A percentile compares a stretch with the other conserved stretches of the same genome.
These are phyloP conservation scores for Aplochiton taeniatus DNA, from an alignment of 2,797 vertebrate species.

Conservation along the genomic window DNA sequence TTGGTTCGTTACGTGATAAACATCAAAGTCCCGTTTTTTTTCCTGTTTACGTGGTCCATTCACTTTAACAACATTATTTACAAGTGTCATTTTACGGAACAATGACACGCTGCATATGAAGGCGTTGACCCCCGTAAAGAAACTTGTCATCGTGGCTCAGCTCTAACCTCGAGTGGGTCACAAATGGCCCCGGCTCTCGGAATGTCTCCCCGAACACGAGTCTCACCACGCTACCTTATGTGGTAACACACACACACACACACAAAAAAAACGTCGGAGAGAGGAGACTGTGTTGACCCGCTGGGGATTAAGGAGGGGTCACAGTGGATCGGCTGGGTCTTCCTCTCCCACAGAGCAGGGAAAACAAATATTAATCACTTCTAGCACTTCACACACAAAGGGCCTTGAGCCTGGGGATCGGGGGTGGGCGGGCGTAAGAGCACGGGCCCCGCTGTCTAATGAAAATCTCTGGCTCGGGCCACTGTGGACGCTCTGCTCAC, in stretches of 20 bases:
- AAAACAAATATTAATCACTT: conserved; percentile 84
- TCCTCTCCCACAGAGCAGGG: conserved; percentile 73
- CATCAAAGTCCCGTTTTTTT: neutral
- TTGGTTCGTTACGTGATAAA: neutral
- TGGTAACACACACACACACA: conserved; percentile 25
- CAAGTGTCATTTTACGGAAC: conserved; percentile 23
- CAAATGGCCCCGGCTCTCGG: conserved; percentile 22
- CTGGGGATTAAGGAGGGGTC: conserved; percentile 68
- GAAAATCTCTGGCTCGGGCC: conserved; percentile 46
- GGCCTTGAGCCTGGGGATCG: conserved; percentile 40
- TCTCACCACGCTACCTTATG: conserved; percentile 7
- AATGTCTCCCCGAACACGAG: conserved; percentile 14
- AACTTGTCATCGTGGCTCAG: conserved; percentile 34
- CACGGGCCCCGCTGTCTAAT: conserved; percentile 53
- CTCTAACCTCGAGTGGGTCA: conserved; percentile 29
- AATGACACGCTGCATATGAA: conserved; percentile 30
- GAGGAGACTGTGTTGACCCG: conserved; percentile 40
- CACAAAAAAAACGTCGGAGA: neutral
- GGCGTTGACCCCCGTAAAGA: conserved; percentile 31
- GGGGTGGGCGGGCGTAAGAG: conserved; percentile 47
- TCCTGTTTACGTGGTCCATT: conserved; percentile 9
- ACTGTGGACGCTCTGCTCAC: conserved; percentile 18
- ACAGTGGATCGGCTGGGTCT: conserved; percentile 71
- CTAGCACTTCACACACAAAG: conserved; percentile 69
- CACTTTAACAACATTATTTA: conserved; percentile 20